phyloP scores from a whole-genome alignment of 64 coral and sea anemone species.

The Actinia equina region DNA sequence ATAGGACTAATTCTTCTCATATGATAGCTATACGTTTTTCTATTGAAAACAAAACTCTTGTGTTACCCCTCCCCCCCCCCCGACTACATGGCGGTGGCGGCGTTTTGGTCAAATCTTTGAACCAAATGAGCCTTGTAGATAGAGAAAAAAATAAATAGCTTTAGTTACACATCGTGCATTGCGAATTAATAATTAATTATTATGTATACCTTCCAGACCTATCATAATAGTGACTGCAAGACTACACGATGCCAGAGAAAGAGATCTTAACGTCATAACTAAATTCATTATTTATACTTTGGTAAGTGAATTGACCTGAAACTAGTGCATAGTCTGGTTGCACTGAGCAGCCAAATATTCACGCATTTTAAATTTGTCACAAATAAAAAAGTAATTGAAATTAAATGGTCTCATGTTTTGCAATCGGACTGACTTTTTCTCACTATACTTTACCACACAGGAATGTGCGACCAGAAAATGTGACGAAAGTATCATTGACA shows the following conservation, averaged over 20 bases:
- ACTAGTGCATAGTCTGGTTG: not conserved
- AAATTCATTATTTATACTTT: conserved; percentile 95
- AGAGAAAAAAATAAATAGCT: too few species aligned
- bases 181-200: not conserved
- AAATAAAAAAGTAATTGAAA: too few species aligned
- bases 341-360: not conserved
- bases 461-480: conserved; percentile 84
- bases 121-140: too few species aligned
- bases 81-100: too few species aligned
- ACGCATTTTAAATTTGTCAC: not conserved
- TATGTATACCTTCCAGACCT: conserved; percentile 45
- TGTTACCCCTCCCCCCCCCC: too few species aligned
- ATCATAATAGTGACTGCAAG: conserved; percentile 78
- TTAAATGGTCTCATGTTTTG: not conserved
- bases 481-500: conserved; percentile 90
- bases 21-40: too few species aligned
- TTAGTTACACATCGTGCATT: too few species aligned
- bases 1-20: not conserved
- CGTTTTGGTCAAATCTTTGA: too few species aligned
- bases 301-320: conserved; percentile 32
- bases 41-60: too few species aligned
- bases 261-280: conserved; percentile 82
- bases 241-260: conserved; percentile 81
- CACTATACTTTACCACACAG: conserved; percentile 12
- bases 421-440: not conserved